Evolutionary conservation across 1,140 invertebrate genomes (phyloP).

Genomic region (Whitmania pigra): DNA sequence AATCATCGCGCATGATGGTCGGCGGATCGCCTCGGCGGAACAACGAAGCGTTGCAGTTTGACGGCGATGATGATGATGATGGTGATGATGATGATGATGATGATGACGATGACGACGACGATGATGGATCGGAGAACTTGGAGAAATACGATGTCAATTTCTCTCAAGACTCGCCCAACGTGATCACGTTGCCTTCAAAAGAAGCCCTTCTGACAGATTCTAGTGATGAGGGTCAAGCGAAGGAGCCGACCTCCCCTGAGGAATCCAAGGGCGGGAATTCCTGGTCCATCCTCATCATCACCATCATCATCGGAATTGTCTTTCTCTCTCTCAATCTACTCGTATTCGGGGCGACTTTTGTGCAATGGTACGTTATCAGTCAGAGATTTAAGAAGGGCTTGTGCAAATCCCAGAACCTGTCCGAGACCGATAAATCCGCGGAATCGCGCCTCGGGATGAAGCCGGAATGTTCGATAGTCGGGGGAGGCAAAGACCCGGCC

Average conservation of each 20-base stretch:
- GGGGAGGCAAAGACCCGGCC: no score
- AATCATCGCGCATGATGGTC: no score
- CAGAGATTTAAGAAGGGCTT: conserved; percentile 3
- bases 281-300: background rate
- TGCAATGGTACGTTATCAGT: conserved; percentile 1
- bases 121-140: background rate
- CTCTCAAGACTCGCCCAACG: no score
- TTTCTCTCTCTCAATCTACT: background rate
- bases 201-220: no score
- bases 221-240: no score
- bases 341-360: background rate
- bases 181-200: no score
- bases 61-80: background rate
- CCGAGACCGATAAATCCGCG: background rate
- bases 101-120: background rate
- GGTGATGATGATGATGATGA: background rate
- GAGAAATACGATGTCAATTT: background rate
- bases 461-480: no score
- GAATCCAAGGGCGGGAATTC: background rate
- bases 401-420: background rate
- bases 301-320: background rate
- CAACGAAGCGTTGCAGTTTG: background rate
- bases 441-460: no score
- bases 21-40: no score
- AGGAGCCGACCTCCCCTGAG: no score